Base-by-base conservation (phyloP, 2,888 invertebrate species). In the Phortica magna region DNA sequence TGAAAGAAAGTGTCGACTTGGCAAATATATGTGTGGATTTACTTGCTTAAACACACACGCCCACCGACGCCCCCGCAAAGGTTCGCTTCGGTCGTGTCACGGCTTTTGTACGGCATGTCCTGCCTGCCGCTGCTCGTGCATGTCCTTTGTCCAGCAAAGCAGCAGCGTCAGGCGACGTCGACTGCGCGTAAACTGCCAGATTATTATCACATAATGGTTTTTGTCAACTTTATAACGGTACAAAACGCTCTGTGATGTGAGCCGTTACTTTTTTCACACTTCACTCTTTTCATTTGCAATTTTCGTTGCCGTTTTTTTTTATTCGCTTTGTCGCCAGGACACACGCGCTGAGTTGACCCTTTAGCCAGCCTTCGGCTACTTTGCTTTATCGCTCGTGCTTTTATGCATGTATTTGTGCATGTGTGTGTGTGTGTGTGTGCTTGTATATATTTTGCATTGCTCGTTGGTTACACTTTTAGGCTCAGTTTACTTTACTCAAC, bases 111-210 rank as follows among this genome's bases (percentile, higher is more conserved):
- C n/a, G n/a, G n/a, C n/a, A n/a, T n/a, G n/a, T n/a, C n/a, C n/a
- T n/a, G n/a, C n/a, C n/a, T n/a, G n/a, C n/a, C n/a, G n/a, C n/a
- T n/a, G n/a, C n/a, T n/a, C n/a, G n/a, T n/a, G n/a, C n/a, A n/a
- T n/a, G n/a, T n/a, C n/a, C n/a, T n/a, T n/a, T n/a, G n/a, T n/a
- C n/a, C n/a, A n/a, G n/a, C n/a, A n/a, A n/a, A n/a, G n/a, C n/a
- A n/a, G 22, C 39, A 10, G 1, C 64, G 39, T 86, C 84, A 79
- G 64, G 74, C 64, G 6, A 53, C 84, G 82, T 85, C 88, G 88
- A 87, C 86, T 83, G 85, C 83, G 85, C 85, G 88, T 64, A 82
- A 85, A 87, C 87, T 85, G 88, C 82, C 85, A 88, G 85, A 85
- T 85, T 87, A 85, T 88, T 87, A 88, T 85, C 88, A 83, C 71